Evolutionary conservation across 2,888 invertebrate species (phyloP).

Genomic region (Cybosia mesomella): DNA sequence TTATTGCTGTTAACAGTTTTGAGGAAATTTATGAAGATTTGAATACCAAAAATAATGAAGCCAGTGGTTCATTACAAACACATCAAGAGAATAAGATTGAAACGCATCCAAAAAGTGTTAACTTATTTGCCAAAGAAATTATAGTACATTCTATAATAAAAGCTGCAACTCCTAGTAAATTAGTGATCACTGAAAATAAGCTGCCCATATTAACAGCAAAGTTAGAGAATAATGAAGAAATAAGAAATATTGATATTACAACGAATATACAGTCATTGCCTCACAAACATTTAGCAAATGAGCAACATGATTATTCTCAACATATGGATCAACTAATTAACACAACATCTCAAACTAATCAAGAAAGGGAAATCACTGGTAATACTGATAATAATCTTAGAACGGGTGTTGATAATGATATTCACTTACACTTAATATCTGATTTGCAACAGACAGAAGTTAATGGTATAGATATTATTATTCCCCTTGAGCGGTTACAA

Average conservation of each 20-base stretch:
- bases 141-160: constrained; percentile 55
- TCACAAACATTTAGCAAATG: not conserved
- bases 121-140: constrained; percentile 52
- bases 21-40: constrained; percentile 82
- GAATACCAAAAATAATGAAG: constrained; percentile 44
- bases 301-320: not conserved
- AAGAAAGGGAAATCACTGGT: not conserved
- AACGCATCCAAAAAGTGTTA: constrained; percentile 22
- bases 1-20: constrained; percentile 72
- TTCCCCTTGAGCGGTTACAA: constrained; percentile 4
- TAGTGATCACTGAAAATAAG: constrained; percentile 61
- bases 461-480: not conserved
- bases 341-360: not conserved
- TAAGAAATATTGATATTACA: constrained; percentile 7
- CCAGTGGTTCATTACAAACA: not conserved
- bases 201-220: constrained; percentile 59
- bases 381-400: not conserved
- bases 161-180: constrained; percentile 52
- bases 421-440: not conserved
- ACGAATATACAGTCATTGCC: constrained; percentile 11
- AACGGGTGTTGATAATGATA: not conserved
- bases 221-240: constrained; percentile 56
- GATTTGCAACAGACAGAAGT: constrained; percentile 1
- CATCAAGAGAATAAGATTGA: constrained; percentile 2
- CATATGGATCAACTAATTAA: not conserved